Evolutionary conservation across 2,888 invertebrate species (phyloP).

Genomic region (Celastrina argiolus): DNA sequence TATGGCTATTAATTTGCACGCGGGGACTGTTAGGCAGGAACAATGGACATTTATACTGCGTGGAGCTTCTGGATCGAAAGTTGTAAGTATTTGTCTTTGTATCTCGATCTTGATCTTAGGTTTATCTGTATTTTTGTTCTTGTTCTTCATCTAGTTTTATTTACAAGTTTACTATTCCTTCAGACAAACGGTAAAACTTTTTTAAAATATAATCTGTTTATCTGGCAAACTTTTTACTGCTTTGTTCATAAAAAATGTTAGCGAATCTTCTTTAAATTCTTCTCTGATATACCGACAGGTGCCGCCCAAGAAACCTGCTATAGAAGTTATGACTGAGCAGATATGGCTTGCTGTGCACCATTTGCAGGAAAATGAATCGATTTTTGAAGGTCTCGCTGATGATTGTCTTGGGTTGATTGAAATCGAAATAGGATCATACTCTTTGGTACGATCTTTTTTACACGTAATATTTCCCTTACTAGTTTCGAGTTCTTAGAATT

Average conservation of each 20-base stretch:
- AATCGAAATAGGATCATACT: conserved; percentile 79
- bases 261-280: not conserved
- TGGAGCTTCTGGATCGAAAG: conserved; percentile 81
- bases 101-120: not conserved
- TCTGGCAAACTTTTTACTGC: no score
- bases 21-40: conserved; percentile 72
- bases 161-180: no score
- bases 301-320: conserved; percentile 78
- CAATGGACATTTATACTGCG: conserved; percentile 90
- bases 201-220: no score
- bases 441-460: conserved; percentile 61
- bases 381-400: conserved; percentile 71
- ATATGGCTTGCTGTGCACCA: conserved; percentile 85
- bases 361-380: conserved; percentile 76
- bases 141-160: no score
- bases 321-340: conserved; percentile 78
- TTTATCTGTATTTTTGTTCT: no score
- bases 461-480: not conserved
- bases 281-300: conserved; percentile 39
- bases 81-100: conserved; percentile 44
- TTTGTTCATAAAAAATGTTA: no score
- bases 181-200: no score
- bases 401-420: conserved; percentile 77
- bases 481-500: not conserved
- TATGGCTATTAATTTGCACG: conserved; percentile 84